These are phyloP conservation scores for Eumacrocentrus americanus DNA, from an alignment of 2,888 invertebrate genomes.

Conservation along the genomic window DNA sequence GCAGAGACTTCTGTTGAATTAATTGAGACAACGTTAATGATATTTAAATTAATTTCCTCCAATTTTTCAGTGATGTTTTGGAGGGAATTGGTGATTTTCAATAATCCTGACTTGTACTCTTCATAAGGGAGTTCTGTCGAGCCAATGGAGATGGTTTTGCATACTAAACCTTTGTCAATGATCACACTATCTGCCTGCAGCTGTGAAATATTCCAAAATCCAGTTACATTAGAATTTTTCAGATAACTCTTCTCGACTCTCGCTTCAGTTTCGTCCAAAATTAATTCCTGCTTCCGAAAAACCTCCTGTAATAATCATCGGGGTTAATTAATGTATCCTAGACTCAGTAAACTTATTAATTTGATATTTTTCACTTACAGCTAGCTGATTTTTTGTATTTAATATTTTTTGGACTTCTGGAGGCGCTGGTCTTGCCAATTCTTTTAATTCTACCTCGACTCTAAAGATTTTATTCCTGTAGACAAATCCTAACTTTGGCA, in stretches of 20 bases:
- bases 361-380: slow-evolving; percentile 45
- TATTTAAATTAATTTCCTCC: slow-evolving; percentile 34
- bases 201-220: slow-evolving; percentile 41
- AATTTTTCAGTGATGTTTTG: slow-evolving; percentile 31
- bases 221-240: slow-evolving; percentile 36
- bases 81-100: slow-evolving; percentile 14
- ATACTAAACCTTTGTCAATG: slow-evolving; percentile 32
- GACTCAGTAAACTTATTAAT: neutral
- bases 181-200: slow-evolving; percentile 31
- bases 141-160: slow-evolving; percentile 35
- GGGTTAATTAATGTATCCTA: slow-evolving; percentile 1
- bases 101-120: slow-evolving; percentile 31
- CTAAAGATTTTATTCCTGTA: slow-evolving; percentile 41
- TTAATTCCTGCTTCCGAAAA: slow-evolving; percentile 42
- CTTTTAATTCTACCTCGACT: slow-evolving; percentile 47
- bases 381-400: slow-evolving; percentile 46
- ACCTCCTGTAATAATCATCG: slow-evolving; percentile 37
- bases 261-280: slow-evolving; percentile 40
- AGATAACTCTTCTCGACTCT: slow-evolving; percentile 38
- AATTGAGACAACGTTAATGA: slow-evolving; percentile 25
- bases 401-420: slow-evolving; percentile 48
- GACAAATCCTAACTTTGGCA: slow-evolving; percentile 50
- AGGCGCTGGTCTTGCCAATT: slow-evolving; percentile 50
- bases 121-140: slow-evolving; percentile 18
- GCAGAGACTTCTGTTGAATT: slow-evolving; percentile 29